Evolutionary conservation across 2,113 vertebrate genomes (phyloP), one percentile per base, ranked within the genome.

Genomic region (human): DNA sequence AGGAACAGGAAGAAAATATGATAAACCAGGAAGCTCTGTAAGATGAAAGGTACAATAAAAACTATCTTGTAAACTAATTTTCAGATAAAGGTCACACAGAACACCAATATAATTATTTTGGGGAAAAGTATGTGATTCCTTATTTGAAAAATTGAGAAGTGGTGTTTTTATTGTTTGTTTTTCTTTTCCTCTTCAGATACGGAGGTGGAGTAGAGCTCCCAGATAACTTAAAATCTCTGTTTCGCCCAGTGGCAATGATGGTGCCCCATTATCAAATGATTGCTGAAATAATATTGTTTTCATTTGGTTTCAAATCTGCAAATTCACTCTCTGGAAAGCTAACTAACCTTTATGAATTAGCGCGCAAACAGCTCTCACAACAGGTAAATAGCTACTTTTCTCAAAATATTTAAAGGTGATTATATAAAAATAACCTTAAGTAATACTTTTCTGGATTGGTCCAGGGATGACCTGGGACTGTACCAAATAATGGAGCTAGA

Each of bases 191-290:
- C 76, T 68, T 57, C 86, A 99, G 98, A 22, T 98, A 97, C 16
- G 95, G 91, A 96, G 98, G 98, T 27, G 97, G 97, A 27, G 97
- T 98, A 17, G 98, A 98, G 32, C 98, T 99, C 38, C 98, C 98
- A 75, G 97, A 97, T 70, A 98, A 98, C 38, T 93, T 99, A 90
- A 98, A 98, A 61, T 98, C 97, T 87, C 97, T 98, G 3, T 98
- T 99, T 94, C 97, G 98, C 6, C 98, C 98, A 6, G 96, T 99
- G 50, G 97, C 98, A 3, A 99, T 99, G 98, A 97, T 98, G 97
- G 91, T 97, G 22, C 98, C 98, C 6, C 95, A 99, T 68, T 97
- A 94, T 96, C 80, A 98, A 85, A 97, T 98, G 70, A 98, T 99
- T 93, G 96, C 96, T 70, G 98, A 99, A 98, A 76, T 98, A 50